These are phyloP conservation scores for Drosophila quadrilineata DNA, from an alignment of 1,140 invertebrate genomes.

Conservation along the genomic window DNA sequence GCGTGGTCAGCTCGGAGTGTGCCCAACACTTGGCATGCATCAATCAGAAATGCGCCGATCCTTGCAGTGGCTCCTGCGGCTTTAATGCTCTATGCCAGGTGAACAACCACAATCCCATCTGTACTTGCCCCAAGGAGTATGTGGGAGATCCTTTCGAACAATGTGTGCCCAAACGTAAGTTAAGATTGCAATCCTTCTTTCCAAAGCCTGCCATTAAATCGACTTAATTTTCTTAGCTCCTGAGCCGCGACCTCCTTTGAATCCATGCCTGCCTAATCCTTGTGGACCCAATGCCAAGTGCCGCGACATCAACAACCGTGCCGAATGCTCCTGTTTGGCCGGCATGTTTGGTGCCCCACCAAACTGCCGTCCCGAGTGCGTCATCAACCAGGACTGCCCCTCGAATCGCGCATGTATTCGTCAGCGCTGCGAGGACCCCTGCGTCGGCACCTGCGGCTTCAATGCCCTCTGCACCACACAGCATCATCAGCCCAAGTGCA, in stretches of 20 bases:
- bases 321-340: slow-evolving; percentile 89
- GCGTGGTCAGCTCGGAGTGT: slow-evolving; percentile 90
- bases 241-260: slow-evolving; percentile 79
- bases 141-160: slow-evolving; percentile 92
- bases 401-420: slow-evolving; percentile 89
- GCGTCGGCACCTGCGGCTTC: slow-evolving; percentile 90
- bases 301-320: slow-evolving; percentile 85
- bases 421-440: slow-evolving; percentile 90
- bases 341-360: slow-evolving; percentile 93
- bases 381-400: slow-evolving; percentile 90
- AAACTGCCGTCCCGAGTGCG: slow-evolving; percentile 89
- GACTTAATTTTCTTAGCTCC: slow-evolving; percentile 21
- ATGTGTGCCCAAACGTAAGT: slow-evolving; percentile 88
- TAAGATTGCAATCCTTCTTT: background rate
- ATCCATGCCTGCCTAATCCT: slow-evolving; percentile 90
- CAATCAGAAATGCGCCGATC: slow-evolving; percentile 90
- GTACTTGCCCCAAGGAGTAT: slow-evolving; percentile 88
- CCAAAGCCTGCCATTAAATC: background rate
- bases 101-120: slow-evolving; percentile 92
- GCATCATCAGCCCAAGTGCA: slow-evolving; percentile 90
- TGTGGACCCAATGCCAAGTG: slow-evolving; percentile 92
- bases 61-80: slow-evolving; percentile 90
- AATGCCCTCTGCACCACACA: slow-evolving; percentile 90
- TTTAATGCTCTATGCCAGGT: slow-evolving; percentile 90
- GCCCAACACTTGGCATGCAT: slow-evolving; percentile 88